A percentile compares a stretch with the other conserved stretches of the same genome.
Evolutionary conservation across 1,140 invertebrate species (phyloP).

Genomic region (Cotesia vestalis): DNA sequence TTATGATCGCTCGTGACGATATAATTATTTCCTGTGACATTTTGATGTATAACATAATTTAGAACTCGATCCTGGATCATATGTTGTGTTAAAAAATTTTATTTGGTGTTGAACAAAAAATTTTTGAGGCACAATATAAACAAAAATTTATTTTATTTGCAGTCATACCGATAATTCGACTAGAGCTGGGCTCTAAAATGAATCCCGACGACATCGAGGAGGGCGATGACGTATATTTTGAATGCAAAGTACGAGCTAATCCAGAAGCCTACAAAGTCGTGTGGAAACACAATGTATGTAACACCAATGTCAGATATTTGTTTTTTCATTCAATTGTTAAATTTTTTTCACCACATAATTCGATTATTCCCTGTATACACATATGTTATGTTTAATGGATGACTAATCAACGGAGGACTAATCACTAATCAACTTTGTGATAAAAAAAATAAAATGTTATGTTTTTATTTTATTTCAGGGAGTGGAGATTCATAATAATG

Average conservation of each 20-base stretch:
- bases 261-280: slow-evolving; percentile 86
- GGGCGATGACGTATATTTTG: slow-evolving; percentile 90
- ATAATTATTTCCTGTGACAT: too few species aligned
- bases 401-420: too few species aligned
- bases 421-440: too few species aligned
- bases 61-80: too few species aligned
- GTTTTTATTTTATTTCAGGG: slow-evolving; percentile 68
- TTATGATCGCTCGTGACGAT: too few species aligned
- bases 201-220: slow-evolving; percentile 89
- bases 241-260: slow-evolving; percentile 87
- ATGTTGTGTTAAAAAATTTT: too few species aligned
- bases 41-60: too few species aligned
- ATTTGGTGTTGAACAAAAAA: not conserved
- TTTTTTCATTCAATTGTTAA: slow-evolving; percentile 1
- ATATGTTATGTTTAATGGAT: not conserved
- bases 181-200: slow-evolving; percentile 82
- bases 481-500: slow-evolving; percentile 81
- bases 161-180: slow-evolving; percentile 79
- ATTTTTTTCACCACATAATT: not conserved
- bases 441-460: not conserved
- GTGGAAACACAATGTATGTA: slow-evolving; percentile 92
- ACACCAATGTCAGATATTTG: slow-evolving; percentile 5
- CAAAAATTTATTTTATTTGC: slow-evolving; percentile 57
- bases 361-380: not conserved
- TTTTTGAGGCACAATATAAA: not conserved